Percentiles rank a stretch among this genome's conserved stretches.
Evolutionary conservation across 92 coral and sea anemone genomes (phyloP).

Genomic region (Isaurus tuberculatus): DNA sequence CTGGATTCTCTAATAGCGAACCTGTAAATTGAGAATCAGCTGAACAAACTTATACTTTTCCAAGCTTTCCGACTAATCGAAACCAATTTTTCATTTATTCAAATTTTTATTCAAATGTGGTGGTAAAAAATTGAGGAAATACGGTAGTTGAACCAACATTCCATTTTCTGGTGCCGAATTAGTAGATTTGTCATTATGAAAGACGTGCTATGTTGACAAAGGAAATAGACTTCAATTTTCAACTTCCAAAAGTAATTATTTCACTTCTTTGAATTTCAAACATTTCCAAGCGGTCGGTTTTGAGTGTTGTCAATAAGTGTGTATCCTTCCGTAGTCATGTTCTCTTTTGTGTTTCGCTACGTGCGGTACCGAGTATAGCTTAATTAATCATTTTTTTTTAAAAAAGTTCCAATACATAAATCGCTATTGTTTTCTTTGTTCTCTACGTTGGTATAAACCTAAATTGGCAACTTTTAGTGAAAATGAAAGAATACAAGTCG

Average conservation of each 20-base stretch:
- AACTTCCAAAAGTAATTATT: slow-evolving; percentile 1
- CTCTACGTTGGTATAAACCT: too few species aligned
- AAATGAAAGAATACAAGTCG: too few species aligned
- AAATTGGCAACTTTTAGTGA: too few species aligned
- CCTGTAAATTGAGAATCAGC: too few species aligned
- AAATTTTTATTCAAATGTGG: not conserved
- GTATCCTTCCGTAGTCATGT: not conserved
- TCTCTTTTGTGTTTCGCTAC: not conserved
- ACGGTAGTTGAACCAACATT: not conserved
- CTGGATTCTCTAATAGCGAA: too few species aligned
- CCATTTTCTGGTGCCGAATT: slow-evolving; percentile 1
- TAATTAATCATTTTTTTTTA: too few species aligned
- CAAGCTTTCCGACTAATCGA: too few species aligned
- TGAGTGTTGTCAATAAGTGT: not conserved
- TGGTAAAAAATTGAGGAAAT: not conserved
- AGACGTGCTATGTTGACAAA: not conserved
- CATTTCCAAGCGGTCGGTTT: not conserved
- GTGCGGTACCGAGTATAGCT: not conserved
- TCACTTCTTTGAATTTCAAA: not conserved
- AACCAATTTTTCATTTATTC: not conserved
- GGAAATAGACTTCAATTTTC: not conserved
- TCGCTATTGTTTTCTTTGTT: too few species aligned
- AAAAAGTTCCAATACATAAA: too few species aligned
- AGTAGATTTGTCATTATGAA: not conserved
- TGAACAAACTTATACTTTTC: too few species aligned